phyloP scores from a whole-genome alignment of 2,888 invertebrate species.

The Pseudococcus jackbeardsleyi region DNA sequence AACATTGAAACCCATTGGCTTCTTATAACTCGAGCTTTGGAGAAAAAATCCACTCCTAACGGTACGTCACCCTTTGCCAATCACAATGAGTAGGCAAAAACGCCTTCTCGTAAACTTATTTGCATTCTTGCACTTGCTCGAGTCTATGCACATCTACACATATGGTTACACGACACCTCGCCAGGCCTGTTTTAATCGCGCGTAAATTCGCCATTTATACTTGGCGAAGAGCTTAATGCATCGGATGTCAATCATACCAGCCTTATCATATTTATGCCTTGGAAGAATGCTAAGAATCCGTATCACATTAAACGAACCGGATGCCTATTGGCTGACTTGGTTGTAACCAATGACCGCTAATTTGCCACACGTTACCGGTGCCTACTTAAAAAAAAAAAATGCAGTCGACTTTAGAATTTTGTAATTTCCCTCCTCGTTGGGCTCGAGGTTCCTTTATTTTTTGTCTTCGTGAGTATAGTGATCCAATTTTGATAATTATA shows the following conservation, averaged over 20 bases:
- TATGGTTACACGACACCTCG: not conserved
- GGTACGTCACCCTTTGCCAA: conserved; percentile 7
- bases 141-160: not conserved
- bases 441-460: not conserved
- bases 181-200: not conserved
- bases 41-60: not conserved
- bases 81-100: conserved; percentile 40
- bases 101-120: conserved; percentile 7
- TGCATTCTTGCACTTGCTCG: not conserved
- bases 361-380: not conserved
- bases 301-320: conserved; percentile 11
- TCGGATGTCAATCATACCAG: not conserved
- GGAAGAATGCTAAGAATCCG: conserved; percentile 14
- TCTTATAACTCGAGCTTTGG: not conserved
- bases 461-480: not conserved
- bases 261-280: not conserved
- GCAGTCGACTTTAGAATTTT: not conserved
- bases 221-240: conserved; percentile 2
- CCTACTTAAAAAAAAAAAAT: not conserved
- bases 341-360: not conserved
- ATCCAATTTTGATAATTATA: not conserved
- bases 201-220: conserved; percentile 38
- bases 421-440: not conserved
- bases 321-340: conserved; percentile 8
- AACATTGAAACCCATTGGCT: not conserved